phyloP scores from a whole-genome alignment of 2,888 invertebrate species.

The Synergus gifuensis region DNA sequence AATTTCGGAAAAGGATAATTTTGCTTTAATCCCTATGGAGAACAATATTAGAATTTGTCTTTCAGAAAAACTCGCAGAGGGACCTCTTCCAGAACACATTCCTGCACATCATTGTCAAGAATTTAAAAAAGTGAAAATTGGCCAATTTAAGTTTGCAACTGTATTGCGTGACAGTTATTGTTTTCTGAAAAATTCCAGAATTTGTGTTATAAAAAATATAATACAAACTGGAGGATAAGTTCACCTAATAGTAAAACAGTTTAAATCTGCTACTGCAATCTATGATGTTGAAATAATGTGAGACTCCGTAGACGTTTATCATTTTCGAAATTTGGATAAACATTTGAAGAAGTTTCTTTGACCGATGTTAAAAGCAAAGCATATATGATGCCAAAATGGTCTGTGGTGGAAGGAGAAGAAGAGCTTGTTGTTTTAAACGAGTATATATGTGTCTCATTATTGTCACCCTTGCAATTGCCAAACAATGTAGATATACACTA shows the following conservation, averaged over 20 bases:
- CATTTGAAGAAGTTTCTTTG: background rate
- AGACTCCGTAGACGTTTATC: background rate
- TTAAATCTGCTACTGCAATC: background rate
- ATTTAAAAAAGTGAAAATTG: constrained; percentile 26
- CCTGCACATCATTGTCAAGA: constrained; percentile 6
- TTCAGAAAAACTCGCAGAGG: background rate
- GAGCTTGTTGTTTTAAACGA: background rate
- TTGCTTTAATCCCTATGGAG: background rate
- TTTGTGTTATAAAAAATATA: constrained; percentile 28
- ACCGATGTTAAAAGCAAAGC: background rate
- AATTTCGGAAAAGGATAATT: constrained; percentile 1
- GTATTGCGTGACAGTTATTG: constrained; percentile 21
- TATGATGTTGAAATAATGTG: constrained; percentile 18
- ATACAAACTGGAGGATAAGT: background rate
- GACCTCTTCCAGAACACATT: constrained; percentile 22
- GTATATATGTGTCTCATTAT: background rate
- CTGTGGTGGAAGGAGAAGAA: background rate
- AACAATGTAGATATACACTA: too few species aligned
- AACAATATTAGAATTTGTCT: background rate
- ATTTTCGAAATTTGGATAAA: background rate
- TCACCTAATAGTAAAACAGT: constrained; percentile 7
- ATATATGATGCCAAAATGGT: constrained; percentile 5
- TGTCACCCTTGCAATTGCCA: background rate
- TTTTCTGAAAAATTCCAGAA: constrained; percentile 10
- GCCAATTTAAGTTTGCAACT: background rate